A percentile compares a stretch with the other conserved stretches of the same genome.
Evolutionary conservation across 2,888 invertebrate genomes (phyloP).

Genomic region (Acleris literana): DNA sequence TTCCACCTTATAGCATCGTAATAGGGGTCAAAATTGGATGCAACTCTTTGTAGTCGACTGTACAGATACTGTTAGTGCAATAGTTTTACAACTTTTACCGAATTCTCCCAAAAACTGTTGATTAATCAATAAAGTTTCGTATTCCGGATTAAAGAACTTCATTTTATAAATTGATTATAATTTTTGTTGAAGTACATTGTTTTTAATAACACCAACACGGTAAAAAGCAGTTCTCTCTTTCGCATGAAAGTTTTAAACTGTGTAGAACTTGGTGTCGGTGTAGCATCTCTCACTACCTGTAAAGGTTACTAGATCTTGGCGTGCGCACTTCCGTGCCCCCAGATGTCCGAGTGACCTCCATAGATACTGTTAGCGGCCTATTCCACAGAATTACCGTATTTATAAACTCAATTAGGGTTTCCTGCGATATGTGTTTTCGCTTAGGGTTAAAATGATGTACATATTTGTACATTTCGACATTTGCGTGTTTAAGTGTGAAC

Average conservation of each 20-base stretch:
- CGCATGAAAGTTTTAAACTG: constrained; percentile 16
- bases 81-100: too few relatives aligned
- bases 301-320: too few relatives aligned
- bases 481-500: constrained; percentile 44
- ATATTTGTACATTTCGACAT: constrained; percentile 47
- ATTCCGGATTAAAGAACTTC: neutral
- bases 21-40: too few relatives aligned
- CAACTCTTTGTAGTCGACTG: too few relatives aligned
- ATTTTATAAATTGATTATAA: constrained; percentile 9
- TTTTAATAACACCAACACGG: neutral
- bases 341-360: neutral
- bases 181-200: constrained; percentile 8
- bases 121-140: too few relatives aligned
- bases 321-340: too few relatives aligned
- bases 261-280: neutral
- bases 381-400: constrained; percentile 20
- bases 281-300: too few relatives aligned
- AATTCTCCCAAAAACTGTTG: too few relatives aligned
- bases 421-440: constrained; percentile 21
- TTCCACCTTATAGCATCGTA: too few relatives aligned
- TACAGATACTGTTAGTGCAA: too few relatives aligned
- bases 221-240: constrained; percentile 23
- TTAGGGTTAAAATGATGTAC: constrained; percentile 40
- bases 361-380: constrained; percentile 21
- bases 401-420: constrained; percentile 14